These are phyloP conservation scores for Anorthoa munda DNA, from an alignment of 2,888 invertebrate species.

Conservation along the genomic window DNA sequence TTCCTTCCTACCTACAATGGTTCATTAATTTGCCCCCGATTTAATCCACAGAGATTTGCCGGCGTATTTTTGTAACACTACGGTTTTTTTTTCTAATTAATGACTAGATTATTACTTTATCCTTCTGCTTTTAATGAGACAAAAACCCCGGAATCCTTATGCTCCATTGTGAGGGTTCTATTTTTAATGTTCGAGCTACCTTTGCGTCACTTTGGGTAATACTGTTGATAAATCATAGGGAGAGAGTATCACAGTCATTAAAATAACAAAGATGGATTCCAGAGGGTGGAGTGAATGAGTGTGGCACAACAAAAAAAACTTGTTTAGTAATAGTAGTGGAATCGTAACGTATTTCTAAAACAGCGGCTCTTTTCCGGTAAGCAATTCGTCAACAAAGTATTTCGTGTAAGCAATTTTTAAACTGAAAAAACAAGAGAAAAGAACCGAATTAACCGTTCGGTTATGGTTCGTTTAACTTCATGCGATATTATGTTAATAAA, in stretches of 20 bases:
- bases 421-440: constrained; percentile 69
- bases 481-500: constrained; percentile 88
- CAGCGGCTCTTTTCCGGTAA: constrained; percentile 32
- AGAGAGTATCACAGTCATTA: constrained; percentile 39
- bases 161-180: constrained; percentile 9
- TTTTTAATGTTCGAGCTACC: constrained; percentile 15
- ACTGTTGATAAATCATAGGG: constrained; percentile 21
- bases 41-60: constrained; percentile 33
- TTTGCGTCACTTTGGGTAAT: constrained; percentile 17
- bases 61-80: constrained; percentile 3
- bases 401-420: constrained; percentile 62
- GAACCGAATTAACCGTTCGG: constrained; percentile 77
- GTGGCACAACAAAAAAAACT: constrained; percentile 23
- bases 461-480: constrained; percentile 82
- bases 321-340: constrained; percentile 26
- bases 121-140: constrained; percentile 19
- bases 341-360: constrained; percentile 9
- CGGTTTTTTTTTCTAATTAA: neutral
- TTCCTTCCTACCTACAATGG: constrained; percentile 54
- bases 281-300: constrained; percentile 30
- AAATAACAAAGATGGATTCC: constrained; percentile 43
- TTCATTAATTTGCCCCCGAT: constrained; percentile 37
- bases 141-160: neutral
- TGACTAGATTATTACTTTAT: constrained; percentile 6
- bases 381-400: constrained; percentile 53